Evolutionary conservation across 2,888 invertebrate species (phyloP), one percentile per base, ranked within the genome.

Genomic region (Metellina segmentata): DNA sequence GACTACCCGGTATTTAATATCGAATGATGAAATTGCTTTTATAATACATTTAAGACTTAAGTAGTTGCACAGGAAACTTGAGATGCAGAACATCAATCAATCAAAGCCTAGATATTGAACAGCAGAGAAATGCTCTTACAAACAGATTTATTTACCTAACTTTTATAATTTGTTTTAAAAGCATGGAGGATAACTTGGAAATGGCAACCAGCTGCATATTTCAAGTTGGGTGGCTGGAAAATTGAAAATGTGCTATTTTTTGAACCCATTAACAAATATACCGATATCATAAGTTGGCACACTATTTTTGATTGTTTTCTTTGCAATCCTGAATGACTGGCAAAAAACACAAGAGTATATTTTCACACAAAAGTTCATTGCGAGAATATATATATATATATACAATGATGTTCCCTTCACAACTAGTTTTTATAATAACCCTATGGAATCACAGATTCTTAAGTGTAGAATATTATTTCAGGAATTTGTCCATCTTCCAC

Each of bases 401-500:
- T 61, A 61, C 61, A 61, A 9, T 61, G 16, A 61, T 61, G 61
- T 61, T 61, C 61, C 61, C 61, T 52, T 34, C 16, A 34, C 11
- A 74, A 74, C 20, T 69, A 9, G 0, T 69, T 69, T 69, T 61
- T 61, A 16, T 61, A 61, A 61, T 6, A 61, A 61, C 16, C 61
- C 9, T 61, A 61, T 61, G 16, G 16, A 16, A 61, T 61, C 61
- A 61, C 61, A 53, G 34, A 34, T 61, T 49, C 13, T 94, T 93
- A 94, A 20, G 93, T 93, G 94, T 97, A 97, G 95, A 98, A 98
- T 94, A 98, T 97, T 93, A 98, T 97, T 94, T 97, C 97, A 11
- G 98, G 98, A 93, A 98, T 97, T 95, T 98, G 98, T 78, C 98
- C 98, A 94, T 97, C 97, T 94, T 97, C 97, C 0, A 98, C 97